A percentile compares a stretch with the other conserved stretches of the same genome.
These are phyloP conservation scores for Sus scrofa DNA, from an alignment of 2,113 vertebrate species.

Conservation along the genomic window DNA sequence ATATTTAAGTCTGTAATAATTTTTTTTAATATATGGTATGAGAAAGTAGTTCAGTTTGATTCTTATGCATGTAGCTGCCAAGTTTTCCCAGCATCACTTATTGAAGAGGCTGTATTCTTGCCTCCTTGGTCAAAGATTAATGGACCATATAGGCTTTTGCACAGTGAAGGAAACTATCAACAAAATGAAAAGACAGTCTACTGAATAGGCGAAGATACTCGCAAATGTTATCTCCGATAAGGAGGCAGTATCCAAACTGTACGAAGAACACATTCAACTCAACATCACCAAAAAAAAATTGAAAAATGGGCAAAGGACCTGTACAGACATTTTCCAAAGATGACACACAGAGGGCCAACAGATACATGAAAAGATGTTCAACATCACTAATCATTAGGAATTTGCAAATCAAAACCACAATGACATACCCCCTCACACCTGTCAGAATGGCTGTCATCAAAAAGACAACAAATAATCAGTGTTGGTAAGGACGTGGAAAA, in stretches of 20 bases:
- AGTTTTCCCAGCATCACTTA: neutral
- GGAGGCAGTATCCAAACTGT: neutral
- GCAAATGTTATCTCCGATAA: neutral
- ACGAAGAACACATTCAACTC: neutral
- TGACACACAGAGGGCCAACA: neutral
- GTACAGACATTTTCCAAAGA: neutral
- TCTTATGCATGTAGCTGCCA: neutral
- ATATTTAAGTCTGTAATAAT: neutral
- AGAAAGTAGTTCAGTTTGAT: neutral
- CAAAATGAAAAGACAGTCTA: neutral
- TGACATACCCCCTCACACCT: neutral
- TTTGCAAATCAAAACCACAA: neutral
- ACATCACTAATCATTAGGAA: neutral
- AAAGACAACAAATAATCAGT: neutral
- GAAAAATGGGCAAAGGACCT: neutral
- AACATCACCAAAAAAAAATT: neutral
- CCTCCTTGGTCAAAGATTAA: neutral
- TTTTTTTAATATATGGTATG: neutral
- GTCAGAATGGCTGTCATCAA: neutral
- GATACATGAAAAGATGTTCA: neutral
- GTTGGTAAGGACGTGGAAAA: fast-evolving
- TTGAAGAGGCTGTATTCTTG: neutral
- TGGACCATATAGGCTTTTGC: neutral
- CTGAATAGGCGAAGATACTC: neutral
- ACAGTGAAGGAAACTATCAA: neutral